phyloP scores from a whole-genome alignment of 2,888 invertebrate genomes.

The Drosophila differens region DNA sequence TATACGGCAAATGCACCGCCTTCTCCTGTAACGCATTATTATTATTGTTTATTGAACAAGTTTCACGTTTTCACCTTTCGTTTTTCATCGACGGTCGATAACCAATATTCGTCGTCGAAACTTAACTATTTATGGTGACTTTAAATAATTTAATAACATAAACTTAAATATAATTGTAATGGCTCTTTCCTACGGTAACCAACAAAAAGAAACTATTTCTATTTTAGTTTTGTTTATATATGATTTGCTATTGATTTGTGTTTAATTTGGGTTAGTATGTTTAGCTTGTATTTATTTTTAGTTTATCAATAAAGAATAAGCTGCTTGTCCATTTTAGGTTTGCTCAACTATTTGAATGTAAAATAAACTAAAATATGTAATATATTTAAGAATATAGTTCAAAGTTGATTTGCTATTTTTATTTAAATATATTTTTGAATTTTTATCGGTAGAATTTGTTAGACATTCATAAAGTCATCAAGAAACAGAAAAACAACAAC shows the following conservation, averaged over 20 bases:
- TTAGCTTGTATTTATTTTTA: constrained; percentile 2
- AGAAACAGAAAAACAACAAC: background rate
- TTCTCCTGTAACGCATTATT: constrained; percentile 45
- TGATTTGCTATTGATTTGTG: constrained; percentile 31
- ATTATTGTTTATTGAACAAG: constrained; percentile 15
- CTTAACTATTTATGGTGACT: background rate
- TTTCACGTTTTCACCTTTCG: background rate
- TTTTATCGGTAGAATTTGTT: background rate
- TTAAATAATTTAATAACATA: constrained; percentile 32
- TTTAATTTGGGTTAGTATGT: background rate
- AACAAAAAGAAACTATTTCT: background rate
- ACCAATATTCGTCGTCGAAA: background rate
- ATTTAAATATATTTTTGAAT: background rate
- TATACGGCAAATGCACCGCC: constrained; percentile 70
- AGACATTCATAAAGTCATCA: background rate
- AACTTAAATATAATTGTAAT: constrained; percentile 22
- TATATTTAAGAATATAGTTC: background rate
- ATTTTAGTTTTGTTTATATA: constrained; percentile 6
- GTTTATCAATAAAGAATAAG: background rate
- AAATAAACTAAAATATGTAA: background rate
- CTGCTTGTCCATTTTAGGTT: background rate
- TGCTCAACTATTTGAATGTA: background rate
- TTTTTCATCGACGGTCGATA: constrained; percentile 19
- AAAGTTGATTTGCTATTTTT: background rate
- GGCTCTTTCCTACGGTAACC: constrained; percentile 5